Base-by-base conservation (phyloP, 2,888 invertebrate species). In the Creontiades dilutus region DNA sequence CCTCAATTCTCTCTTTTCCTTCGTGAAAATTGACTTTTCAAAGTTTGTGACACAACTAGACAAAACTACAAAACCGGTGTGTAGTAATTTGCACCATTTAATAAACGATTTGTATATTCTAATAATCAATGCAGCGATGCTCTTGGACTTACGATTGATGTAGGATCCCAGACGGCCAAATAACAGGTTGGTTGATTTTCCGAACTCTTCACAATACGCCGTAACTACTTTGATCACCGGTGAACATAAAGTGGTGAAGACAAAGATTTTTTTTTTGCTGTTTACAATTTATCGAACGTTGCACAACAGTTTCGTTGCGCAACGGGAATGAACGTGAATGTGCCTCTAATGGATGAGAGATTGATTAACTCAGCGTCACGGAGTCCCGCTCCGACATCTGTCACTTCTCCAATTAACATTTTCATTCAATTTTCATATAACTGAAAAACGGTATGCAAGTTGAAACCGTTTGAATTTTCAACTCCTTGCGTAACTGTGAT, bases 291-390 rank as follows among this genome's bases (percentile, higher is more conserved):
- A 57, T 57, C n/a, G n/a, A 57, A 57, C 16, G 16, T 68, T 68
- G 19, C 68, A 68, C 68, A 68, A 23, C 68, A 23, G 16, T 68
- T 68, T 12, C 68, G 68, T 68, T 68, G 68, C 23, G 68, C 68
- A 68, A 68, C 68, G 23, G 68, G 68, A 68, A 68, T 68, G 68
- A 68, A 68, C 68, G 68, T 68, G 68, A 5, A 68, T 23, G 23
- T 13, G 68, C 23, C 19, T 68, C 68, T 68, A 68, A 23, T 68
- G 27, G 68, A 68, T 23, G 23, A 19, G 12, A 19, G 23, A 5
- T 68, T 68, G 27, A 68, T 68, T 19, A 68, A 68, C 0, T 68
- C 68, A 0, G 5, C 0, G 68, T 12, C 68, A 68, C 68, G 68
- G 23, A 23, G 5, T 23, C 19, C 5, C 23, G 23, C 68, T 23